Conservation (phyloP, 2,797 vertebrate species). For the Carapus acus region DNA sequence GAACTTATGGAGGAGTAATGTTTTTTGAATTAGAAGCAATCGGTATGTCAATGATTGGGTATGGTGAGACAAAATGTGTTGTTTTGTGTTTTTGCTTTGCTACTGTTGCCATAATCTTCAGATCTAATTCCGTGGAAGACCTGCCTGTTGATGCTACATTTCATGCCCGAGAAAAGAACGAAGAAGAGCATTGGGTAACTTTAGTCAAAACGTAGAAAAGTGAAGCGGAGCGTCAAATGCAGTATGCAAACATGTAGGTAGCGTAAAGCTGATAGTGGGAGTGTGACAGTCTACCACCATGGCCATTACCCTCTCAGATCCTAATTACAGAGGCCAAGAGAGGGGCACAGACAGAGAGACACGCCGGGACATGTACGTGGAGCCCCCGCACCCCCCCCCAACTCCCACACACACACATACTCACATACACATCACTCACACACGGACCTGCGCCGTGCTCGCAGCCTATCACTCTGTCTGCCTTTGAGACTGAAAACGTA, state of each 20-base stretch:
- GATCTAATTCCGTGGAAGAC: no score
- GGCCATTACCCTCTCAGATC: conserved; percentile 21
- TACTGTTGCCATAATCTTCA: no score
- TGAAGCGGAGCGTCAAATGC: background rate
- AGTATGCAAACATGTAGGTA: no score
- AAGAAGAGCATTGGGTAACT: no score
- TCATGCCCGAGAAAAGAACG: no score
- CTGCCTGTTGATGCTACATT: no score
- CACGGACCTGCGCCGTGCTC: conserved; percentile 17
- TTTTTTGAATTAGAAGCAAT: no score
- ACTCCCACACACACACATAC: background rate
- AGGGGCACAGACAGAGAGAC: conserved; percentile 27
- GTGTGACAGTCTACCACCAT: conserved; percentile 1
- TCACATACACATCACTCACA: conserved; percentile 1
- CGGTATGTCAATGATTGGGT: no score
- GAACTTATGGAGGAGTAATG: no score
- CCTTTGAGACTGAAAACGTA: conserved; percentile 5
- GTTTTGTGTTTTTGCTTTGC: no score
- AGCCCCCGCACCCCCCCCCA: conserved; percentile 7
- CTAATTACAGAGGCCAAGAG: conserved; percentile 48
- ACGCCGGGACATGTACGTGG: conserved; percentile 39
- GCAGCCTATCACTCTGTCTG: background rate
- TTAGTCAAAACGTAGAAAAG: no score
- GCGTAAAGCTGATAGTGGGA: background rate
- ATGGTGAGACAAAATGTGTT: no score